phyloP scores from a whole-genome alignment of 2,888 invertebrate genomes.

The Hesperia comma region DNA sequence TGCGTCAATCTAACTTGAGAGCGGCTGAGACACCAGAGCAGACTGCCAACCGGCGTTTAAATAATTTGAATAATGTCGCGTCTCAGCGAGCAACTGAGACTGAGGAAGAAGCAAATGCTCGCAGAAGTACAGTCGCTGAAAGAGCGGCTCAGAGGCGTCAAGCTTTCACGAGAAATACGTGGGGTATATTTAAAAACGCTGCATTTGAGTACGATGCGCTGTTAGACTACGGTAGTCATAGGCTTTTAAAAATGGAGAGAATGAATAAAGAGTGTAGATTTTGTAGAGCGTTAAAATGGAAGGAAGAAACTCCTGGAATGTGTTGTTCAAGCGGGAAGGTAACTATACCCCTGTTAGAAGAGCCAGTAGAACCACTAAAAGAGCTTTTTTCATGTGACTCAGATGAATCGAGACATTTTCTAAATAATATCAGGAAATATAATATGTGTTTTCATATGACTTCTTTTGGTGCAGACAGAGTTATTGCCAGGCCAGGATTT shows the following conservation, averaged over 20 bases:
- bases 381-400: slow-evolving; percentile 38
- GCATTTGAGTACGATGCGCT: slow-evolving; percentile 46
- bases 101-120: too few relatives aligned
- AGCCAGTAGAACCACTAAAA: slow-evolving; percentile 44
- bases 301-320: slow-evolving; percentile 44
- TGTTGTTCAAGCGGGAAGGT: too few relatives aligned
- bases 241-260: slow-evolving; percentile 43
- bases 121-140: slow-evolving; percentile 48
- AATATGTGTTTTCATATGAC: slow-evolving; percentile 44
- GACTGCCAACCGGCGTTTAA: too few relatives aligned
- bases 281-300: slow-evolving; percentile 46
- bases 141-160: slow-evolving; percentile 43
- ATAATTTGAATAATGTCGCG: too few relatives aligned
- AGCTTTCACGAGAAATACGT: slow-evolving; percentile 44
- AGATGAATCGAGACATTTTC: slow-evolving; percentile 41
- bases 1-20: too few relatives aligned
- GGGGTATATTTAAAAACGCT: slow-evolving; percentile 44
- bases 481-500: slow-evolving; percentile 37
- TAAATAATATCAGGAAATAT: slow-evolving; percentile 42
- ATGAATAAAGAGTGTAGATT: slow-evolving; percentile 41
- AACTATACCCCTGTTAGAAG: slow-evolving; percentile 39
- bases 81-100: too few relatives aligned
- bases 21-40: too few relatives aligned
- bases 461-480: slow-evolving; percentile 41
- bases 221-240: slow-evolving; percentile 45